Evolutionary conservation across 2,888 invertebrate genomes (phyloP), one percentile per base, ranked within the genome.

Genomic region (Trilocha varians): DNA sequence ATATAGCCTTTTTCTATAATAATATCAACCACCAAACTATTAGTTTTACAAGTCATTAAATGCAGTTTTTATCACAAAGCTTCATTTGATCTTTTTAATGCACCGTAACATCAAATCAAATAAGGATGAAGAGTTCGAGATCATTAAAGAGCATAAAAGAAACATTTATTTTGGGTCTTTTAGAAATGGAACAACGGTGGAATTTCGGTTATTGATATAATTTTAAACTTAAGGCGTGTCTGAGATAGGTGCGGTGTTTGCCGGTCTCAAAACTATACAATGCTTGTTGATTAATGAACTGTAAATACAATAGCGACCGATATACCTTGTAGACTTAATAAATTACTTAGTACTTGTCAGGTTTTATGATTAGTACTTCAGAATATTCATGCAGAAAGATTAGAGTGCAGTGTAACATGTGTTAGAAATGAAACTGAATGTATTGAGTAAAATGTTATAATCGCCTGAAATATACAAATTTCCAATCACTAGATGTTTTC

Each of bases 271-370:
- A 68, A 54, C 54, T 65, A 59, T 53, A 69, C 70, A 77, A 73
- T 70, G 65, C 58, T 25, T 51, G 44, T 46, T 76, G 78, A 72
- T 77, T 83, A 84, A 84, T 82, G 83, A 77, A 65, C 79, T 78
- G 79, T 80, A 60, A 79, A 78, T 54, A 84, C 83, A 83, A 83
- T 82, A 52, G 74, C 49, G 41, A 55, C 46, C 45, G 55, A 59
- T 49, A 46, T 57, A 54, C 47, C 46, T 45, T 49, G 57, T 59
- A 55, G n/a, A n/a, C n/a, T n/a, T n/a, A n/a, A n/a, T n/a, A n/a
- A n/a, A n/a, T n/a, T n/a, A n/a, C n/a, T n/a, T n/a, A n/a, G n/a
- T n/a, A n/a, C n/a, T n/a, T n/a, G n/a, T n/a, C n/a, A n/a, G n/a
- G n/a, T n/a, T n/a, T n/a, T n/a, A n/a, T n/a, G n/a, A n/a, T n/a